Percentiles rank a stretch among this genome's conserved stretches.
phyloP scores from a whole-genome alignment of 2,888 invertebrate species.

The Cantharis lateralis region DNA sequence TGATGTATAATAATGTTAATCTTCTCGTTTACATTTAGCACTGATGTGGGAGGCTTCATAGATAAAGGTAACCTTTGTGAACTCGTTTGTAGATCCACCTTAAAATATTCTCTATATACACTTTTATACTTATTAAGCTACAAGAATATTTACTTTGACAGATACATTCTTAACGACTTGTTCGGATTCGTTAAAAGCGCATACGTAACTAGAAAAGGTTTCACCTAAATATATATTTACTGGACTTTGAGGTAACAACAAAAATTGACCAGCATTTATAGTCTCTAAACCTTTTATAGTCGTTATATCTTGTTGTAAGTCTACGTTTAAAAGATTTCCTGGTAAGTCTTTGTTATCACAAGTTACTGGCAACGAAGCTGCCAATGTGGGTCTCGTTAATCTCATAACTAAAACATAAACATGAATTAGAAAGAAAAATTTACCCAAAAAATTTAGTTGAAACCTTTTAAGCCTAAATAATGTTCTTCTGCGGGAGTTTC shows the following conservation, averaged over 20 bases:
- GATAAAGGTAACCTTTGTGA: constrained; percentile 84
- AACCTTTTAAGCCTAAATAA: constrained; percentile 49
- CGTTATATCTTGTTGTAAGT: constrained; percentile 82
- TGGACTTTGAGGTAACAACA: constrained; percentile 94
- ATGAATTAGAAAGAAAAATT: not conserved
- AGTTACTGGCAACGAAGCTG: constrained; percentile 79
- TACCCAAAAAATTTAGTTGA: not conserved
- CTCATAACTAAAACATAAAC: constrained; percentile 76
- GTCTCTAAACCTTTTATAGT: constrained; percentile 81
- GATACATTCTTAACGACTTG: constrained; percentile 81
- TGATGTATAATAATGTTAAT: constrained; percentile 96
- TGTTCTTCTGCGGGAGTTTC: constrained; percentile 45
- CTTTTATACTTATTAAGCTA: not conserved
- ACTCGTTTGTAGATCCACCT: constrained; percentile 93
- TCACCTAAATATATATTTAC: constrained; percentile 98
- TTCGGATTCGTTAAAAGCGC: constrained; percentile 93
- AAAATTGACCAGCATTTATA: constrained; percentile 84
- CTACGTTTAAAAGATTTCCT: constrained; percentile 77
- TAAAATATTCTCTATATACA: constrained; percentile 35
- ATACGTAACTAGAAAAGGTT: constrained; percentile 96
- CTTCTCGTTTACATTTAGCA: constrained; percentile 78
- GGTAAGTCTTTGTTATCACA: constrained; percentile 86
- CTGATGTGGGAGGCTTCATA: constrained; percentile 64
- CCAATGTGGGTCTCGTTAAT: constrained; percentile 87
- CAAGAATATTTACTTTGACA: constrained; percentile 68